Conservation (phyloP, 2,888 invertebrate genomes). For the Drosophila maculinotata region DNA sequence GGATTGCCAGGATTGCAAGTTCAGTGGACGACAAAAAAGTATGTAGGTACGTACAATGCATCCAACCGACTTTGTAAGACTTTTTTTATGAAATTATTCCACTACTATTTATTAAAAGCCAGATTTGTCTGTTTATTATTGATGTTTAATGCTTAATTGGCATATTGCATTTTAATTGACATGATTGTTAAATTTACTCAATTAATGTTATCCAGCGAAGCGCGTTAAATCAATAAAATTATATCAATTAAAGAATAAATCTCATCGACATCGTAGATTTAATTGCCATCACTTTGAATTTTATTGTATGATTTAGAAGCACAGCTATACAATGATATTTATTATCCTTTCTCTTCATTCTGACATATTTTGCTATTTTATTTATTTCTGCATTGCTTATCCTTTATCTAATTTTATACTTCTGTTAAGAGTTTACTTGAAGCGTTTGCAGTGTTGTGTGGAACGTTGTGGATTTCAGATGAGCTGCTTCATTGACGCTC, state of each 20-base stretch:
- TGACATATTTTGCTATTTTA: background rate
- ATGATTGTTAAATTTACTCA: background rate
- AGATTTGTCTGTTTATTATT: slow-evolving; percentile 33
- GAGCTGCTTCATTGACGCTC: slow-evolving; percentile 7
- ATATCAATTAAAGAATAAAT: slow-evolving; percentile 3
- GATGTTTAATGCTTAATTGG: slow-evolving; percentile 35
- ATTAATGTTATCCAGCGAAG: background rate
- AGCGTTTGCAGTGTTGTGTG: background rate
- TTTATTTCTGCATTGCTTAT: background rate
- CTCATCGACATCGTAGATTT: too few relatives aligned
- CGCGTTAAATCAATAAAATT: slow-evolving; percentile 15
- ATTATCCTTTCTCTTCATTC: too few relatives aligned
- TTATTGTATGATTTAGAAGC: too few relatives aligned
- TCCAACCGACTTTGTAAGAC: slow-evolving; percentile 4
- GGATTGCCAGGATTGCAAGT: slow-evolving; percentile 13
- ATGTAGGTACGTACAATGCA: slow-evolving; percentile 5
- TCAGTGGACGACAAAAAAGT: background rate
- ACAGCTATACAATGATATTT: too few relatives aligned
- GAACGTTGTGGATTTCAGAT: slow-evolving; percentile 1
- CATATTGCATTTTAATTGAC: slow-evolving; percentile 36
- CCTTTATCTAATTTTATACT: too few relatives aligned
- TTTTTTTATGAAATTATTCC: background rate
- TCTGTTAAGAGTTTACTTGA: too few relatives aligned
- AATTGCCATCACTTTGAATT: too few relatives aligned
- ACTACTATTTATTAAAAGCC: background rate